phyloP scores from a whole-genome alignment of 2,888 invertebrate species.

The Diploptera punctata region DNA sequence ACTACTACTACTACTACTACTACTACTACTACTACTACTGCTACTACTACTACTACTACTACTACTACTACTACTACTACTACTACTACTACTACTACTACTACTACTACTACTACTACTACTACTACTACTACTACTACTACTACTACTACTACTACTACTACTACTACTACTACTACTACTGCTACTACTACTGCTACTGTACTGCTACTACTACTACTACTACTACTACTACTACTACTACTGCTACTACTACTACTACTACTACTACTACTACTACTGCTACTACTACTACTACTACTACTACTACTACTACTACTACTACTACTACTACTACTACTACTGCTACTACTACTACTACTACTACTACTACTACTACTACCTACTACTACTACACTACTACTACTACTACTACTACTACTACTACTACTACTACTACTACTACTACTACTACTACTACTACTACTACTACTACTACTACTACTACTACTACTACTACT shows the following conservation, averaged over 20 bases:
- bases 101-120: neutral
- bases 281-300: neutral
- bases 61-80: conserved; percentile 7
- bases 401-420: neutral
- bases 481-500: neutral
- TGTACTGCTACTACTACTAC: too few species aligned
- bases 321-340: neutral
- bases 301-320: neutral
- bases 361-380: too few species aligned
- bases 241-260: neutral
- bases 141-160: conserved; percentile 1
- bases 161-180: neutral
- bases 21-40: conserved; percentile 3
- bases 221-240: neutral
- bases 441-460: neutral
- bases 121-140: neutral
- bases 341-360: neutral
- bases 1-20: neutral
- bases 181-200: too few species aligned
- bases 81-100: conserved; percentile 10
- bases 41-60: conserved; percentile 3
- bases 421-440: neutral
- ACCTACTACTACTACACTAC: too few species aligned
- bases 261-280: neutral
- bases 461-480: neutral